Base-by-base conservation (phyloP, 2,888 invertebrate species). In the Acrobasis consociella region DNA sequence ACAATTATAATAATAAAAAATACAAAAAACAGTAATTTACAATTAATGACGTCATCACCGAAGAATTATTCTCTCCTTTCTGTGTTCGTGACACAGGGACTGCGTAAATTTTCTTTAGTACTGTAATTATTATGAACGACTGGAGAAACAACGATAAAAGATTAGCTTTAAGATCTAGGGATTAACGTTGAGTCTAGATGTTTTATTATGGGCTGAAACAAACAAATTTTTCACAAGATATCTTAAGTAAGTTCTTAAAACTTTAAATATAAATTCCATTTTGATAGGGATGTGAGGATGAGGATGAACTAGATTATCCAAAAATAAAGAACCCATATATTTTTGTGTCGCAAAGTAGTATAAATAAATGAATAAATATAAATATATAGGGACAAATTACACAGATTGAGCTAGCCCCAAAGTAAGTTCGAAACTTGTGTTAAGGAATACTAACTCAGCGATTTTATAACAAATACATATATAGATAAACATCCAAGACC, bases 101-200 rank as follows among this genome's bases (percentile, higher is more conserved):
- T 13, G 15, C 31, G 55, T 56, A 38, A 56, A 56, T 56, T 56
- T 56, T 56, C 11, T 56, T 56, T 39, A 56, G 39, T 17, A 11
- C 39, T 42, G 52, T 52, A 52, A 52, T 52, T 52, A 52, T 52
- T 52, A 52, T 52, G 31, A 52, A 52, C 52, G 52, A 31, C 13
- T 31, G 52, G 5, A 52, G 22, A 10, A 22, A 51, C 46, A 46
- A n/a, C 3, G 22, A 51, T 31, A 31, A 52, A 52, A 52, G 52
- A 52, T 31, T 31, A 31, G 52, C 46, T 46, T 1, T 46, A 10
- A 22, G 22, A 10, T 46, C 46, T 46, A 46, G 46, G n/a, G 52
- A 31, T 52, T 52, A 52, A 3, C 11, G 31, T 31, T 52, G 13
- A 22, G 52, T n/a, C 52, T 52, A 52, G 31, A 52, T 52, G 31